phyloP scores from a whole-genome alignment of 2,113 vertebrate genomes.

The Corythaixoides concolor region DNA sequence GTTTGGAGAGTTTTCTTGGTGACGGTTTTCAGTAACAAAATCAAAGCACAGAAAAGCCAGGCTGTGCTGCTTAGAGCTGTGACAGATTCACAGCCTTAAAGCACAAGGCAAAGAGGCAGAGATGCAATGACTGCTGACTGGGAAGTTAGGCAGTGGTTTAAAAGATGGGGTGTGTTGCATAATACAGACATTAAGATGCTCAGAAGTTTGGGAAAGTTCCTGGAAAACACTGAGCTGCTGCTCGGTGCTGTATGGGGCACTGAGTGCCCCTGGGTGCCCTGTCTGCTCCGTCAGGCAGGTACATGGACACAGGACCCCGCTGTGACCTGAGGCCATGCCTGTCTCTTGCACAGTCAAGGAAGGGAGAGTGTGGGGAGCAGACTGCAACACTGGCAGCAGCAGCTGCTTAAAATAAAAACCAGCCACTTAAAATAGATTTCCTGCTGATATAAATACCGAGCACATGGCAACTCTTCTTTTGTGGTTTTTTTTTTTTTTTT shows the following conservation, averaged over 20 bases:
- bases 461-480: not conserved
- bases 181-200: not conserved
- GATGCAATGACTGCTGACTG: not conserved
- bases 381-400: not conserved
- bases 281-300: not conserved
- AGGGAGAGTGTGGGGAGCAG: not conserved
- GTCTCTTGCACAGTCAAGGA: not conserved
- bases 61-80: not conserved
- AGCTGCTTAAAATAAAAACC: not conserved
- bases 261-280: not conserved
- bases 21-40: not conserved
- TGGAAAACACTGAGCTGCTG: not conserved
- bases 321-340: rapidly evolving
- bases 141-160: not conserved
- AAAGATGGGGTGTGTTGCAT: not conserved
- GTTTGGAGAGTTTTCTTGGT: too few species aligned
- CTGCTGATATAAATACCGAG: not conserved
- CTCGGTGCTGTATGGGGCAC: not conserved
- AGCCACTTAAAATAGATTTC: not conserved
- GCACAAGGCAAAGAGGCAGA: not conserved
- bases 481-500: not conserved
- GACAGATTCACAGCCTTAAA: not conserved
- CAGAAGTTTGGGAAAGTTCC: not conserved
- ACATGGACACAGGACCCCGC: rapidly evolving
- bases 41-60: not conserved